A percentile compares a stretch with the other conserved stretches of the same genome.
phyloP scores from a whole-genome alignment of 1,140 invertebrate genomes.

The Alviniconcha marisindica region DNA sequence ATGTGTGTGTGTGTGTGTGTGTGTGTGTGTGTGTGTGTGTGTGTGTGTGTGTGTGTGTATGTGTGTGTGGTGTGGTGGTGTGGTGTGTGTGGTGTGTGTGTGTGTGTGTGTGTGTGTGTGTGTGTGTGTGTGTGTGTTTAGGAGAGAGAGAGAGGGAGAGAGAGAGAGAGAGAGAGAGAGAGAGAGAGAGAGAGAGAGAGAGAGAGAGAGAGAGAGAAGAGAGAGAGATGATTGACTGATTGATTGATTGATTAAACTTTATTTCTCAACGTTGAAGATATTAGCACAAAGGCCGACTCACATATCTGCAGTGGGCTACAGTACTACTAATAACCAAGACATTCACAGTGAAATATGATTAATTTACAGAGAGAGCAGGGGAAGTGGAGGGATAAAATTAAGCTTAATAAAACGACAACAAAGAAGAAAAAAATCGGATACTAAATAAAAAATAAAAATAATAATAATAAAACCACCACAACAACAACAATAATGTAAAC shows the following conservation, averaged over 20 bases:
- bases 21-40: not conserved
- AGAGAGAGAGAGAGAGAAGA: conserved; percentile 32
- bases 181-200: conserved; percentile 24
- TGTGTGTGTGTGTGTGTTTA: not conserved
- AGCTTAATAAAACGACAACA: too few relatives aligned
- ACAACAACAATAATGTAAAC: too few relatives aligned
- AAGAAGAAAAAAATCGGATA: too few relatives aligned
- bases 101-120: not conserved
- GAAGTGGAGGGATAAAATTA: not conserved
- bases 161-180: conserved; percentile 21
- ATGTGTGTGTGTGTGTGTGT: not conserved
- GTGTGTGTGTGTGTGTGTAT: not conserved
- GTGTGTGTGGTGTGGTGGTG: not conserved
- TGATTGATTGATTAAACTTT: not conserved
- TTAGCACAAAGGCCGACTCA: too few relatives aligned
- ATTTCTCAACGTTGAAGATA: too few relatives aligned
- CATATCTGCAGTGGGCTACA: too few relatives aligned
- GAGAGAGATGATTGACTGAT: not conserved
- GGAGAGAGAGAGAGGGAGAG: conserved; percentile 28
- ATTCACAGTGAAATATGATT: too few relatives aligned
- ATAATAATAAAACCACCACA: too few relatives aligned
- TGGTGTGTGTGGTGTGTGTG: not conserved
- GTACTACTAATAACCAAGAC: too few relatives aligned
- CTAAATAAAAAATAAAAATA: too few relatives aligned
- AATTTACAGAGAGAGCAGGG: not conserved